Conservation (phyloP, 1,140 invertebrate genomes). For the Drosophila kanapiae region DNA sequence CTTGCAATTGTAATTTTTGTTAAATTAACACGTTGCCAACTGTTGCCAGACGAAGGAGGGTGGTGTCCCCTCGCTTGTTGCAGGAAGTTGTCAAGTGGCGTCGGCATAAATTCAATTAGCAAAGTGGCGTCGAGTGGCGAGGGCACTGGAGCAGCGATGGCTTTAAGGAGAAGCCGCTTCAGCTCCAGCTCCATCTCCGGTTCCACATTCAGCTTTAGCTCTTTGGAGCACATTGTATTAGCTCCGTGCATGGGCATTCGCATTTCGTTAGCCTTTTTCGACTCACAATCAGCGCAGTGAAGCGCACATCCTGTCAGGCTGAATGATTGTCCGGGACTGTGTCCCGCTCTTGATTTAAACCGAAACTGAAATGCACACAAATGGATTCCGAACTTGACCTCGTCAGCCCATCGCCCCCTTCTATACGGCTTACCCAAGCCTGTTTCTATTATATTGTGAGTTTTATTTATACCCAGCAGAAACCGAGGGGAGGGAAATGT, state of each 20-base stretch:
- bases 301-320: slow-evolving; percentile 79
- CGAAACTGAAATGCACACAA: slow-evolving; percentile 81
- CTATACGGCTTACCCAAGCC: slow-evolving; percentile 12
- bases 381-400: slow-evolving; percentile 75
- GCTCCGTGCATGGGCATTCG: slow-evolving; percentile 49
- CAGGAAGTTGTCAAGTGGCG: slow-evolving; percentile 73
- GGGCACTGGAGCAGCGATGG: not conserved
- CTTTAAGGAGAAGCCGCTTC: slow-evolving; percentile 16
- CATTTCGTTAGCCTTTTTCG: slow-evolving; percentile 70
- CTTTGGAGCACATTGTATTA: slow-evolving; percentile 26
- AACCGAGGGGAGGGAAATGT: not conserved
- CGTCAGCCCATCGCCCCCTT: not conserved
- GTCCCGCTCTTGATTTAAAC: slow-evolving; percentile 75
- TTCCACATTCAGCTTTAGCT: not conserved
- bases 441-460: slow-evolving; percentile 68
- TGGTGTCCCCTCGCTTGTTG: slow-evolving; percentile 24
- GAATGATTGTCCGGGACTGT: slow-evolving; percentile 69
- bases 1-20: slow-evolving; percentile 64
- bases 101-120: slow-evolving; percentile 81
- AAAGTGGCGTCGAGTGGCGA: slow-evolving; percentile 64
- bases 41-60: slow-evolving; percentile 56
- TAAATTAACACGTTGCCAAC: slow-evolving; percentile 78
- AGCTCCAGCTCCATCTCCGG: slow-evolving; percentile 1
- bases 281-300: slow-evolving; percentile 78
- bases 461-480: slow-evolving; percentile 51